These are phyloP conservation scores for Neopipo cinnamomea DNA, from an alignment of 2,113 vertebrate genomes.

Conservation along the genomic window DNA sequence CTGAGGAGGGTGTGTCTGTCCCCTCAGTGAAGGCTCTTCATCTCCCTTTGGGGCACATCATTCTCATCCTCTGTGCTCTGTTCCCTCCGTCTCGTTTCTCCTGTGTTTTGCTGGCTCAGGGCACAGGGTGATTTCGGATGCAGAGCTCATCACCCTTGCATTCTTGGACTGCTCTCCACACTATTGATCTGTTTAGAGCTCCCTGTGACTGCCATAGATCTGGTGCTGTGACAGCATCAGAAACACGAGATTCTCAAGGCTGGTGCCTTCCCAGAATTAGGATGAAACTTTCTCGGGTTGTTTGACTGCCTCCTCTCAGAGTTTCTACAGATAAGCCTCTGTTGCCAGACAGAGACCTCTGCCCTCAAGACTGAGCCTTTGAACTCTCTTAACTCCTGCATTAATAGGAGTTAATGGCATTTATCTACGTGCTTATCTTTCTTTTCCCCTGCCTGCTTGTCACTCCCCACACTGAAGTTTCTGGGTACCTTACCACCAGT, in stretches of 20 bases:
- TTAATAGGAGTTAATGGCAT: conserved; percentile 30
- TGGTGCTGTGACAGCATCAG: background rate
- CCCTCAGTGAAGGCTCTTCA: background rate
- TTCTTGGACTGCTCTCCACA: background rate
- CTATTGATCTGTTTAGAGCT: background rate
- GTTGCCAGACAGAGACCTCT: background rate
- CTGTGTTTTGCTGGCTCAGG: background rate
- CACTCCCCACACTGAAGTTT: background rate
- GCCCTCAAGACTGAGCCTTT: background rate
- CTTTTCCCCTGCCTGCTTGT: background rate
- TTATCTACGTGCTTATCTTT: background rate
- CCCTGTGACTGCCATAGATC: background rate
- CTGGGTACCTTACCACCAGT: background rate
- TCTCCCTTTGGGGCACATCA: background rate
- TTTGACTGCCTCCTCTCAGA: background rate
- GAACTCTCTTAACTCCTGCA: background rate
- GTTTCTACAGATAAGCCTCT: background rate
- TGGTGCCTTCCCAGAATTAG: background rate
- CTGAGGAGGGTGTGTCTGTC: background rate
- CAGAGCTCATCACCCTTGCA: background rate
- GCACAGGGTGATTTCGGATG: background rate
- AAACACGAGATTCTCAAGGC: background rate
- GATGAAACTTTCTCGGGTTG: background rate
- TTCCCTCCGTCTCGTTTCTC: background rate
- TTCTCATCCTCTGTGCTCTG: background rate